phyloP scores from a whole-genome alignment of 2,797 vertebrate species.

The Acipenser ruthenus region DNA sequence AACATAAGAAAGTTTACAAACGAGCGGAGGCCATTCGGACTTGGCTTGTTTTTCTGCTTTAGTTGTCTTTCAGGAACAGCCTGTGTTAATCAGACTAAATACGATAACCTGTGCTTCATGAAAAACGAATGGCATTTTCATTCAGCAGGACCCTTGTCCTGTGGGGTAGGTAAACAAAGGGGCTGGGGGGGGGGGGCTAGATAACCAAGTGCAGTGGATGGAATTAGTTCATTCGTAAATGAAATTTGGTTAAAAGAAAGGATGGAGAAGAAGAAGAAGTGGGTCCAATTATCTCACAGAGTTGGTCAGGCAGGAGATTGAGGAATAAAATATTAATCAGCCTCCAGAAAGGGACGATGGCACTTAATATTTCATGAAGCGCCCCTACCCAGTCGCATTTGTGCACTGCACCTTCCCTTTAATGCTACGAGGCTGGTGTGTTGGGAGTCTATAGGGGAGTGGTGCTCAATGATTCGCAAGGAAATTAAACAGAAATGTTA shows the following conservation, averaged over 20 bases:
- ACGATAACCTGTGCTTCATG: slow-evolving; percentile 51
- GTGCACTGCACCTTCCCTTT: slow-evolving; percentile 54
- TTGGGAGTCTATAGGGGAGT: slow-evolving; percentile 5
- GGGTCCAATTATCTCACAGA: slow-evolving; percentile 63
- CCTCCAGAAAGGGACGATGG: slow-evolving; percentile 63
- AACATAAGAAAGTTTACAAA: neutral
- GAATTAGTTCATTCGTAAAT: slow-evolving; percentile 61
- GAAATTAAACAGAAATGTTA: neutral
- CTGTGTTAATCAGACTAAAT: slow-evolving; percentile 50
- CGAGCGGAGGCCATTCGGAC: slow-evolving; percentile 2
- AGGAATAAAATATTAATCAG: slow-evolving; percentile 73
- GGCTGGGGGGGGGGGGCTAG: slow-evolving; percentile 33
- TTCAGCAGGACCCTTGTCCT: slow-evolving; percentile 42
- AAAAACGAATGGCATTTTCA: slow-evolving; percentile 46
- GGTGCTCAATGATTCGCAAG: slow-evolving; percentile 20
- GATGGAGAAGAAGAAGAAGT: slow-evolving; percentile 26
- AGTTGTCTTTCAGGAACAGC: slow-evolving; percentile 36
- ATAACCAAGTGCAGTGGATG: slow-evolving; percentile 49
- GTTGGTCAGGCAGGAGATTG: slow-evolving; percentile 79
- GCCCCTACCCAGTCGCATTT: slow-evolving; percentile 54
- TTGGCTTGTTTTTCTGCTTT: slow-evolving; percentile 39
- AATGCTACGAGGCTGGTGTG: slow-evolving; percentile 39
- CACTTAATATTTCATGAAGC: slow-evolving; percentile 69
- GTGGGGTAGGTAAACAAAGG: slow-evolving; percentile 36
- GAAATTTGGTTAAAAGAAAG: slow-evolving; percentile 50